Evolutionary conservation across 2,113 vertebrate species (phyloP).

Genomic region (Haemorhous mexicanus): DNA sequence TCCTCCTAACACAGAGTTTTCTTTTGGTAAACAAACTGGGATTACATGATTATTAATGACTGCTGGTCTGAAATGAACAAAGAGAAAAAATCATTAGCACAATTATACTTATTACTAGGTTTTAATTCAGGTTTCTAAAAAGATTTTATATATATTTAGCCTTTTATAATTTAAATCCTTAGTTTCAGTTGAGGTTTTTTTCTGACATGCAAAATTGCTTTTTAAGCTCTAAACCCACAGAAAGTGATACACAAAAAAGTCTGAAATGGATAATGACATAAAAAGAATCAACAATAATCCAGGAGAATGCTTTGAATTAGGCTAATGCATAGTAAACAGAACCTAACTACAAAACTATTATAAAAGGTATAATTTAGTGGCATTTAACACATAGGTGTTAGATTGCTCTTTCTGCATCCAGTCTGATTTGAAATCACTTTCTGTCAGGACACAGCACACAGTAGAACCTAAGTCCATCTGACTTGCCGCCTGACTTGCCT

Average conservation of each 20-base stretch:
- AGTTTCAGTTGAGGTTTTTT: background rate
- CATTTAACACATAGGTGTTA: background rate
- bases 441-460: background rate
- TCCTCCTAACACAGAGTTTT: conserved; percentile 80
- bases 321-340: background rate
- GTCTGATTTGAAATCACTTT: background rate
- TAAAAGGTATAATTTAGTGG: background rate
- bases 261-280: background rate
- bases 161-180: background rate
- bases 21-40: conserved; percentile 83
- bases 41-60: conserved; percentile 82
- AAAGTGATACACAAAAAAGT: background rate
- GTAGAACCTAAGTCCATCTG: background rate
- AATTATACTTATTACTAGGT: background rate
- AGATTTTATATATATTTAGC: background rate
- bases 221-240: background rate
- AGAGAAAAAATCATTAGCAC: background rate
- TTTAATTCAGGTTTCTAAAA: background rate
- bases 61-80: conserved; percentile 79
- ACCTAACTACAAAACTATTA: background rate
- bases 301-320: background rate
- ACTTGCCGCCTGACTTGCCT: background rate
- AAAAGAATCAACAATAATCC: background rate
- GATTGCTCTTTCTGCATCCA: background rate
- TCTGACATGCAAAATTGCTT: background rate